Conservation (phyloP, 2,113 vertebrate species). For the Coracopsis vasa region DNA sequence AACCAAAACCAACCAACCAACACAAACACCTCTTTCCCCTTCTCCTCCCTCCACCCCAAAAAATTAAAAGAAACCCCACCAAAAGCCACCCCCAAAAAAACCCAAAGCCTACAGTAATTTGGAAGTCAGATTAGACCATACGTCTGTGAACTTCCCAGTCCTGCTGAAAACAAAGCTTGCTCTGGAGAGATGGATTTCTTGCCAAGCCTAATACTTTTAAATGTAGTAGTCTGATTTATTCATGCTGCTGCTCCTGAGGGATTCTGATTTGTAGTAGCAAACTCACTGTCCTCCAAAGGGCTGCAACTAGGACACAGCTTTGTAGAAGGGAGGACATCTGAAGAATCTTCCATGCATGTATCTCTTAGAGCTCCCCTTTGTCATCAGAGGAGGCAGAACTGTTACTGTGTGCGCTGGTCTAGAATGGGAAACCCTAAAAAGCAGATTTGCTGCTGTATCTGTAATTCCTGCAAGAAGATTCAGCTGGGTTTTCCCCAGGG, state of each 20-base stretch:
- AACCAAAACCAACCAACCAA: not conserved
- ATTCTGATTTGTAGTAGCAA: constrained; percentile 19
- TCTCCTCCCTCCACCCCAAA: not conserved
- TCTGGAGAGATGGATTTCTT: not conserved
- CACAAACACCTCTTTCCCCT: not conserved
- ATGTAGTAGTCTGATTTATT: constrained; percentile 20
- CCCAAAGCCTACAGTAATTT: not conserved
- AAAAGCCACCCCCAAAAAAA: not conserved
- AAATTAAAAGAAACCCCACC: not conserved
- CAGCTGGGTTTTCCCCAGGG: not conserved
- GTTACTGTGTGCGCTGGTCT: not conserved
- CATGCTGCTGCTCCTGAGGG: not conserved
- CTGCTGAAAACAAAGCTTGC: not conserved
- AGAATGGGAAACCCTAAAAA: not conserved
- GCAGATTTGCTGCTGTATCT: not conserved
- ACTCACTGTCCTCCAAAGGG: not conserved
- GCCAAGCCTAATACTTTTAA: constrained; percentile 18
- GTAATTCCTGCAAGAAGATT: not conserved
- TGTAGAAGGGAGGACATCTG: not conserved
- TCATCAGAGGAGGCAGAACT: not conserved
- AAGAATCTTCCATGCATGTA: not conserved
- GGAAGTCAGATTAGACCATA: not conserved
- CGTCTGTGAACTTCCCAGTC: not conserved
- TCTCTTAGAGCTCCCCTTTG: not conserved
- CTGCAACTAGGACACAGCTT: not conserved